Percentiles rank a stretch among this genome's conserved stretches.
These are phyloP conservation scores for Drosophila seguyi DNA, from an alignment of 1,140 invertebrate species.

Conservation along the genomic window DNA sequence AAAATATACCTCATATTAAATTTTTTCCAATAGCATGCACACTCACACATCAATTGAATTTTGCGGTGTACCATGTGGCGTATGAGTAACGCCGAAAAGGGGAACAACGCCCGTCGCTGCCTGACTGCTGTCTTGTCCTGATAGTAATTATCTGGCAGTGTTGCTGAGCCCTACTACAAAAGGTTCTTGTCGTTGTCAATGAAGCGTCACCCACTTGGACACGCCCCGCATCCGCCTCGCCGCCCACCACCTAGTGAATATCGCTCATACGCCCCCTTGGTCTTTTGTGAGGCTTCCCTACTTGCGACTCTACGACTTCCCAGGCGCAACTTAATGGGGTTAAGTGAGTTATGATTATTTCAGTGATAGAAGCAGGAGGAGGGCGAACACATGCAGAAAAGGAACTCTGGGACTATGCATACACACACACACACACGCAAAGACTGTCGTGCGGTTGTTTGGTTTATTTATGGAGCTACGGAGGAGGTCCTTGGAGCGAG, in stretches of 20 bases:
- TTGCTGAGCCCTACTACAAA: conserved; percentile 23
- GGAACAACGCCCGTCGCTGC: conserved; percentile 4
- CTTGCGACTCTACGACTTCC: conserved; percentile 3
- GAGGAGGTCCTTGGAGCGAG: conserved; percentile 39
- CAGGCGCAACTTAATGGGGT: conserved; percentile 65
- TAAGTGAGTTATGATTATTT: conserved; percentile 79
- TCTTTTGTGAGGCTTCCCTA: conserved; percentile 11
- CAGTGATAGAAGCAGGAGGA: conserved; percentile 35
- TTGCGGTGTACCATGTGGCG: conserved; percentile 38
- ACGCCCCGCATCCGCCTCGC: conserved; percentile 38
- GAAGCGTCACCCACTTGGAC: conserved; percentile 66
- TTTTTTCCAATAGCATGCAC: not conserved
- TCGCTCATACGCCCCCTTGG: conserved; percentile 42
- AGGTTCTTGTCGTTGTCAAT: conserved; percentile 53
- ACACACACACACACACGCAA: conserved; percentile 2
- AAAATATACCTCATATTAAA: not conserved
- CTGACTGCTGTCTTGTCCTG: conserved; percentile 13
- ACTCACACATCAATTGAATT: not conserved
- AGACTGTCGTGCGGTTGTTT: conserved; percentile 24
- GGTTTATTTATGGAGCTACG: conserved; percentile 42
- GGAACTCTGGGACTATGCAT: conserved; percentile 20
- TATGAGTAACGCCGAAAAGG: conserved; percentile 54
- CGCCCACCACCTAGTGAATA: conserved; percentile 21
- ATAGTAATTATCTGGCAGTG: conserved; percentile 67
- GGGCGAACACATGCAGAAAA: conserved; percentile 16